Evolutionary conservation across 2,888 invertebrate species (phyloP).

Genomic region (Cantharis flavilabris): DNA sequence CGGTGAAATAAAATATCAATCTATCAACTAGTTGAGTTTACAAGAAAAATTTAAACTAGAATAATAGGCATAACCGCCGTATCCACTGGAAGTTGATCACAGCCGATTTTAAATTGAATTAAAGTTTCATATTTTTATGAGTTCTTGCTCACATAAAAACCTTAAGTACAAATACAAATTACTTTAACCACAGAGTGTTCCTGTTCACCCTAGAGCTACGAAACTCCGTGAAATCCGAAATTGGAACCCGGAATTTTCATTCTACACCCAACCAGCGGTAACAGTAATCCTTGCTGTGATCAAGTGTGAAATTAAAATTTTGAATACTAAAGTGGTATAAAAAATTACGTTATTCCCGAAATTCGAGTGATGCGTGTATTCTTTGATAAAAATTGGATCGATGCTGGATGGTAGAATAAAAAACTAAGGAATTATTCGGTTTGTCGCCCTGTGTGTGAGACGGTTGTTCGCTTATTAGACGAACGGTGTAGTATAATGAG

Average conservation of each 20-base stretch:
- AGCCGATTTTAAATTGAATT: not conserved
- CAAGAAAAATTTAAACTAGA: not conserved
- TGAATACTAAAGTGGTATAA: not conserved
- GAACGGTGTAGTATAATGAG: constrained; percentile 32
- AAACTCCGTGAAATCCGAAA: not conserved
- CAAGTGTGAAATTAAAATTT: not conserved
- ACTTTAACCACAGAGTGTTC: not conserved
- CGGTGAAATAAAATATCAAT: constrained; percentile 44
- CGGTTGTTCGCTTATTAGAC: constrained; percentile 21
- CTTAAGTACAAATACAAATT: not conserved
- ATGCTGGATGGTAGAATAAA: constrained; percentile 2
- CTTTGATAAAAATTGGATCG: not conserved
- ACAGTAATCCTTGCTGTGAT: not conserved
- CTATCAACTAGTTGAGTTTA: constrained; percentile 37
- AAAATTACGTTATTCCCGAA: not conserved
- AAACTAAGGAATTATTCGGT: constrained; percentile 5
- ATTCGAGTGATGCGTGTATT: not conserved
- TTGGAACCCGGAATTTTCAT: not conserved
- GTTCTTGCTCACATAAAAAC: not conserved
- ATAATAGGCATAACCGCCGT: not conserved
- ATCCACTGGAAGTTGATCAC: not conserved
- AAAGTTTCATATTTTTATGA: not conserved
- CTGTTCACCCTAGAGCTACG: not conserved
- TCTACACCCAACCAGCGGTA: not conserved
- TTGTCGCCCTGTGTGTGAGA: constrained; percentile 24